Base-by-base conservation (phyloP, 2,888 invertebrate genomes). In the Tenthredo notha region DNA sequence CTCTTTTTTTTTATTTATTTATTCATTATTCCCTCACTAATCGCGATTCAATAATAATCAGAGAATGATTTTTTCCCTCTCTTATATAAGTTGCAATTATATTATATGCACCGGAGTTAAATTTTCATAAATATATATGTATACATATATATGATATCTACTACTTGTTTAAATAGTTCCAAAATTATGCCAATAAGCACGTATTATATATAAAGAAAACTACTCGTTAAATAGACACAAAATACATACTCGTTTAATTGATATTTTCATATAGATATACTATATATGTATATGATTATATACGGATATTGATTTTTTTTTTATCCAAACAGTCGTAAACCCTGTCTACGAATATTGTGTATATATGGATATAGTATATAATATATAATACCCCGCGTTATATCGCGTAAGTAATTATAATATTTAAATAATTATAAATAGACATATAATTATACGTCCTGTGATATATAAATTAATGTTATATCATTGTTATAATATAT, bases 101-200 rank as follows among this genome's bases (percentile, higher is more conserved):
- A 72, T 37, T 37, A 7, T 37, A n/a, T 25, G 61, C 61, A 61
- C 25, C 61, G 0, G 25, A 25, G 61, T 61, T 61, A 61, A 61
- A 61, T 61, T 61, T 61, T 25, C 61, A 61, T 61, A 61, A 21
- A 61, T 75, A 25, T 72, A 47, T 37, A 33, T 33, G 2, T 33
- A 33, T 33, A 33, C 2, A 33, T 40, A n/a, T 40, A 12, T 43
- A 40, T 25, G 12, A 25, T 43, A 75, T 43, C n/a, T 75, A 47
- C 10, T 47, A 37, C n/a, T 21, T 15, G 25, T 75, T 43, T 70
- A 40, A 70, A 70, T 37, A 70, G 70, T 70, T 70, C 70, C n/a
- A 70, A 70, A 70, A 70, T 70, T 33, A 70, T 70, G 70, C 70
- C 70, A 70, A 70, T 70, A 70, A 70, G 70, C 70, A 70, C 15